Percentiles rank a stretch among this genome's conserved stretches.
These are phyloP conservation scores for Ibidorhyncha struthersii DNA, from an alignment of 2,113 vertebrate species.

Conservation along the genomic window DNA sequence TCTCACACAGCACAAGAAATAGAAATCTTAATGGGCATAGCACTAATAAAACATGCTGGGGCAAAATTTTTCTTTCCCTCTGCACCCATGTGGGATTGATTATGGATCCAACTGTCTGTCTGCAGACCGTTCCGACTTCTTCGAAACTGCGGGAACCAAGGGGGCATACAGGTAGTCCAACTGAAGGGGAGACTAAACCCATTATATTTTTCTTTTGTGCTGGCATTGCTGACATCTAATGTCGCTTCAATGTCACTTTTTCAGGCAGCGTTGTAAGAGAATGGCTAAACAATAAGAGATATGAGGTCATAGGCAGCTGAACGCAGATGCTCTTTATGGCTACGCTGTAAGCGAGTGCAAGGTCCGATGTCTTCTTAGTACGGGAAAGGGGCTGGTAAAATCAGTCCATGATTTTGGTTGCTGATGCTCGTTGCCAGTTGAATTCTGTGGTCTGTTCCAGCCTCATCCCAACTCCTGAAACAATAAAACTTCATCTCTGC, in stretches of 20 bases:
- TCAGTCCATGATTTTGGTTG: background rate
- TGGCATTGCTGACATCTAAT: background rate
- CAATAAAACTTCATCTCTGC: background rate
- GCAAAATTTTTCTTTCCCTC: background rate
- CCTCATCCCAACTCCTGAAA: background rate
- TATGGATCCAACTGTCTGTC: background rate
- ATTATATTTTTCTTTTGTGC: background rate
- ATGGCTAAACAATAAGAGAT: background rate
- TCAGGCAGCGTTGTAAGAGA: background rate
- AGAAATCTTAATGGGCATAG: background rate
- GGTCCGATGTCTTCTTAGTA: background rate
- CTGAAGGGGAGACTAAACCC: background rate
- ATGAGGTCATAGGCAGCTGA: background rate
- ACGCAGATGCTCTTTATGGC: background rate
- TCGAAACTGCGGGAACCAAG: background rate
- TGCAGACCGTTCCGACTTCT: background rate
- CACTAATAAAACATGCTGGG: background rate
- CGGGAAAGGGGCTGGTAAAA: background rate
- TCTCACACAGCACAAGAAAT: background rate
- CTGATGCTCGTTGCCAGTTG: background rate
- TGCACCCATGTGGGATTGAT: background rate
- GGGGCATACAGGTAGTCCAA: background rate
- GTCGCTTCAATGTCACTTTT: background rate
- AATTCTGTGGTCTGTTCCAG: background rate
- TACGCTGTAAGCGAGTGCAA: background rate